These are phyloP conservation scores for Hyperoplus immaculatus DNA, from an alignment of 2,797 vertebrate species.

Conservation along the genomic window DNA sequence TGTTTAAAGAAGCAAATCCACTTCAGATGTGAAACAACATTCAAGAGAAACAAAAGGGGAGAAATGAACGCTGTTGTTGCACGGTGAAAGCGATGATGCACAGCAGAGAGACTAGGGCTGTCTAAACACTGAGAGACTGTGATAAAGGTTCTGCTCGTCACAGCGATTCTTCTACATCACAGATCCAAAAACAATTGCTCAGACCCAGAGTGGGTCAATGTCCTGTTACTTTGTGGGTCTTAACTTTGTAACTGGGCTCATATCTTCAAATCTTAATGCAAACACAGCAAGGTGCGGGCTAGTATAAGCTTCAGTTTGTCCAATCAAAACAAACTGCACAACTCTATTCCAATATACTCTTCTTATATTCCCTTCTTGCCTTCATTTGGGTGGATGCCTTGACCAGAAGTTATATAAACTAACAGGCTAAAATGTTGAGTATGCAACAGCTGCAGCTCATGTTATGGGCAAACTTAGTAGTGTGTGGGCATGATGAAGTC, in stretches of 20 bases:
- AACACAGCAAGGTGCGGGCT: background rate
- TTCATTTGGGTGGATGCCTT: conserved; percentile 2
- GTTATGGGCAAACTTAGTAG: conserved; percentile 4
- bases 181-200: conserved; percentile 49
- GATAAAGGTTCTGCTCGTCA: conserved; percentile 58
- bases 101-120: conserved; percentile 45
- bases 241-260: conserved; percentile 21
- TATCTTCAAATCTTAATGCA: conserved; percentile 13
- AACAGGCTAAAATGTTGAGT: conserved; percentile 2
- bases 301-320: background rate
- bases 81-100: conserved; percentile 20
- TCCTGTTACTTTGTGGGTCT: conserved; percentile 27
- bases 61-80: conserved; percentile 27
- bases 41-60: conserved; percentile 17
- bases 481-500: conserved; percentile 18
- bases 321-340: conserved; percentile 15
- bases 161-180: conserved; percentile 58
- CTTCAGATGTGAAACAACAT: conserved; percentile 4
- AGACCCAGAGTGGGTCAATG: conserved; percentile 34
- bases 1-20: conserved; percentile 27
- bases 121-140: conserved; percentile 54
- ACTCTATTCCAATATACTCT: conserved; percentile 1
- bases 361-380: background rate
- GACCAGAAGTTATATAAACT: background rate
- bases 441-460: conserved; percentile 15